Percentiles rank a stretch among this genome's conserved stretches.
Conservation (phyloP, 2,888 invertebrate species). For the Vanessa cardui region DNA sequence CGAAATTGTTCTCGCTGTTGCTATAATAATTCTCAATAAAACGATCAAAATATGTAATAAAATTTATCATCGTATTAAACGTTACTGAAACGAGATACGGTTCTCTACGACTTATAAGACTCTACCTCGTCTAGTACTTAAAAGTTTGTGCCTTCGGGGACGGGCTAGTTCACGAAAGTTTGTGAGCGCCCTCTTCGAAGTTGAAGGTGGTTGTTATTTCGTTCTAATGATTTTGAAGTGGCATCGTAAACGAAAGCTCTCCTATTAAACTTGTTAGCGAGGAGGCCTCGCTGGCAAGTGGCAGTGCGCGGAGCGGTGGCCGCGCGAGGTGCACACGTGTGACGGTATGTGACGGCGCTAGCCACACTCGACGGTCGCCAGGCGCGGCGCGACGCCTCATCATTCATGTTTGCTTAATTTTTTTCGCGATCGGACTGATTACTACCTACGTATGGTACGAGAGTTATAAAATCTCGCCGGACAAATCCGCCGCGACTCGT, state of each 20-base stretch:
- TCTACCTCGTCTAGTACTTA: not conserved
- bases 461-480: slow-evolving; percentile 52
- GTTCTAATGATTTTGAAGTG: slow-evolving; percentile 36
- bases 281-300: slow-evolving; percentile 43
- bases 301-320: slow-evolving; percentile 42
- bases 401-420: slow-evolving; percentile 69
- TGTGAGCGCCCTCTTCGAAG: not conserved
- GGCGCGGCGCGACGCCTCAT: slow-evolving; percentile 51
- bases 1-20: slow-evolving; percentile 70
- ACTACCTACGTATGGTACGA: slow-evolving; percentile 55
- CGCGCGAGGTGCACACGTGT: slow-evolving; percentile 64
- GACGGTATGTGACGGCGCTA: slow-evolving; percentile 65
- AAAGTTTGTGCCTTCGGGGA: not conserved
- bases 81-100: slow-evolving; percentile 3
- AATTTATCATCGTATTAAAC: slow-evolving; percentile 9
- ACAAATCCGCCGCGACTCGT: slow-evolving; percentile 47
- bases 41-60: slow-evolving; percentile 28
- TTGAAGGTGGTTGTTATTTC: slow-evolving; percentile 9
- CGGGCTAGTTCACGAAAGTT: not conserved
- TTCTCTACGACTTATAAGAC: not conserved
- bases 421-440: slow-evolving; percentile 56
- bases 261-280: slow-evolving; percentile 56
- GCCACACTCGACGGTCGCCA: slow-evolving; percentile 59
- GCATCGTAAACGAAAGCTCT: slow-evolving; percentile 56
- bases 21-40: slow-evolving; percentile 57